Conservation (phyloP, 2,888 invertebrate genomes). For the Campoletis raptor region DNA sequence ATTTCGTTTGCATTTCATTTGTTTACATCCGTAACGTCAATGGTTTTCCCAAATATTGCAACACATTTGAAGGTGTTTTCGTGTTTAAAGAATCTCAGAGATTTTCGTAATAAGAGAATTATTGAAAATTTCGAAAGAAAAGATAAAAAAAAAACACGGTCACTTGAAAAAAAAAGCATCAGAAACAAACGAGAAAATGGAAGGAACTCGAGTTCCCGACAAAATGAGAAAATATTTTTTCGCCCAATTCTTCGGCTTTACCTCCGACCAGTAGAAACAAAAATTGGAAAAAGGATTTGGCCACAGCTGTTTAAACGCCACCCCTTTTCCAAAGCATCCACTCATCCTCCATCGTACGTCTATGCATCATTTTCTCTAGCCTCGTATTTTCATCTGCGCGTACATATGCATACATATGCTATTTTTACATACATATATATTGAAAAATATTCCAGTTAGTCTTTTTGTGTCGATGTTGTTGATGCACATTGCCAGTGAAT, state of each 20-base stretch:
- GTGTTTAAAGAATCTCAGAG: no score
- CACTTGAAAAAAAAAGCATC: background rate
- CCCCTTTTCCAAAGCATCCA: slow-evolving; percentile 65
- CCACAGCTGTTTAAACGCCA: slow-evolving; percentile 79
- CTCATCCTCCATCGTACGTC: slow-evolving; percentile 61
- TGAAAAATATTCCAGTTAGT: background rate
- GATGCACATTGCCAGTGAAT: background rate
- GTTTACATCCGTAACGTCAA: background rate
- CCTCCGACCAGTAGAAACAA: slow-evolving; percentile 37
- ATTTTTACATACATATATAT: background rate
- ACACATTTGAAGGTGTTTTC: background rate
- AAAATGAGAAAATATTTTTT: slow-evolving; percentile 75
- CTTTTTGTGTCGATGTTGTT: background rate
- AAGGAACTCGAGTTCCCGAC: slow-evolving; percentile 36
- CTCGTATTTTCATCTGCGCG: slow-evolving; percentile 53
- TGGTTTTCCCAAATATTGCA: background rate
- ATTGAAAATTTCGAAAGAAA: background rate
- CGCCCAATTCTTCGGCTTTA: slow-evolving; percentile 71
- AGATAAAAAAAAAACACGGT: background rate
- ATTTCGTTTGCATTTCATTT: background rate
- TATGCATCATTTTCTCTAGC: slow-evolving; percentile 63
- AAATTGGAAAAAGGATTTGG: slow-evolving; percentile 74
- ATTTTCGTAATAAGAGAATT: no score
- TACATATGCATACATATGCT: slow-evolving; percentile 26
- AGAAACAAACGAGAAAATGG: slow-evolving; percentile 9